Conservation (phyloP, 1,140 invertebrate species). For the Platyscapa corneri region DNA sequence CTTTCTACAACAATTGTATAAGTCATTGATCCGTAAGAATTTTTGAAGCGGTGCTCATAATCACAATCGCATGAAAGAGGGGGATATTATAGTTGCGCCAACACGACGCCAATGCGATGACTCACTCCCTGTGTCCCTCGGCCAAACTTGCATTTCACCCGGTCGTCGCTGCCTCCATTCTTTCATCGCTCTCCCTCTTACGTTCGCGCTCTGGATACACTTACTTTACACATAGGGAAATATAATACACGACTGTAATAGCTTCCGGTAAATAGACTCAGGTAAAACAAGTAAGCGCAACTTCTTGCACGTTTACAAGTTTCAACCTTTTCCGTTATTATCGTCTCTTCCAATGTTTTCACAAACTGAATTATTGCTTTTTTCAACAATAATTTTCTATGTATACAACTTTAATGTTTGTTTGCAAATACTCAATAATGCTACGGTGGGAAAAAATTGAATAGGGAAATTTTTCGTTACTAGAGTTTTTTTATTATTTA, state of each 20-base stretch:
- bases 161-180: not conserved
- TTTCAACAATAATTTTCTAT: too few species aligned
- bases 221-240: not conserved
- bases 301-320: too few species aligned
- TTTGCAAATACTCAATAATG: too few species aligned
- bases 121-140: conserved; percentile 24
- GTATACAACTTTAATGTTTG: too few species aligned
- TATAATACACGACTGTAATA: not conserved
- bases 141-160: conserved; percentile 15
- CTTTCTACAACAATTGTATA: not conserved
- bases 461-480: too few species aligned
- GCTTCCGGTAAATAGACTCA: not conserved
- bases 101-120: conserved; percentile 32
- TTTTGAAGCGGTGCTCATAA: not conserved
- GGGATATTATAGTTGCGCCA: not conserved
- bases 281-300: not conserved
- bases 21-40: conserved; percentile 21
- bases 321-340: too few species aligned
- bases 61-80: not conserved
- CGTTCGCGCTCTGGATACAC: not conserved
- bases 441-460: too few species aligned
- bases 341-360: too few species aligned
- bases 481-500: too few species aligned
- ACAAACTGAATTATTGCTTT: too few species aligned
- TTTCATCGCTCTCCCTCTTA: not conserved